phyloP scores from a whole-genome alignment of 2,113 vertebrate genomes.

The Chelonoidis abingdonii region DNA sequence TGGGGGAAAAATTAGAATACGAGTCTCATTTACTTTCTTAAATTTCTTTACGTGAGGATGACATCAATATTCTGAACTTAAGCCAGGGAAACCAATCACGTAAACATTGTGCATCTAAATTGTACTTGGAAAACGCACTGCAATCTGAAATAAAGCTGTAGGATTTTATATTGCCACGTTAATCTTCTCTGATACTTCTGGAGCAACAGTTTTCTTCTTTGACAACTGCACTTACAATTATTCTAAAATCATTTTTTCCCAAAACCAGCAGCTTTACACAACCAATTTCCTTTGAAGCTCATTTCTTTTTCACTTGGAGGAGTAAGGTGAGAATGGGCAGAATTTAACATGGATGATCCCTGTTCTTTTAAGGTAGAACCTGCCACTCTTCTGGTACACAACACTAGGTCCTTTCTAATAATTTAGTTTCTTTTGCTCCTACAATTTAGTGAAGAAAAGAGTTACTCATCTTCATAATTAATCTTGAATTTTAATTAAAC shows the following conservation, averaged over 20 bases:
- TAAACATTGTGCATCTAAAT: background rate
- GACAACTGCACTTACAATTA: slow-evolving; percentile 16
- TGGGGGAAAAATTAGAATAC: slow-evolving; percentile 5
- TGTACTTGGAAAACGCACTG: background rate
- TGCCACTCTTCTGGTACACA: slow-evolving; percentile 51
- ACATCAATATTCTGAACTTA: background rate
- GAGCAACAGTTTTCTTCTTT: slow-evolving; percentile 31
- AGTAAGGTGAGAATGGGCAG: background rate
- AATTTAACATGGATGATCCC: slow-evolving; percentile 61
- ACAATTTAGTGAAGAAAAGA: slow-evolving; percentile 53
- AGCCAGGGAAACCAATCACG: background rate
- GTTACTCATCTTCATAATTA: slow-evolving; percentile 64
- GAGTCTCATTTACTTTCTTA: background rate
- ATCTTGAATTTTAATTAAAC: slow-evolving; percentile 72
- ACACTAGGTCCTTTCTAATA: slow-evolving; percentile 47
- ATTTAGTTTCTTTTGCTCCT: slow-evolving; percentile 59
- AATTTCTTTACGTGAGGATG: background rate
- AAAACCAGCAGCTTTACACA: slow-evolving; percentile 52
- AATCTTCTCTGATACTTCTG: slow-evolving; percentile 21
- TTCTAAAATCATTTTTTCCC: slow-evolving; percentile 42
- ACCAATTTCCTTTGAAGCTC: slow-evolving; percentile 27
- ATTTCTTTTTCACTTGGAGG: slow-evolving; percentile 22
- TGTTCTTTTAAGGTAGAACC: slow-evolving; percentile 35
- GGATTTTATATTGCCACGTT: background rate
- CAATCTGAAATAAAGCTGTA: slow-evolving; percentile 10